Conservation (phyloP, 1,140 invertebrate species). For the Oryctes rhinoceros region DNA sequence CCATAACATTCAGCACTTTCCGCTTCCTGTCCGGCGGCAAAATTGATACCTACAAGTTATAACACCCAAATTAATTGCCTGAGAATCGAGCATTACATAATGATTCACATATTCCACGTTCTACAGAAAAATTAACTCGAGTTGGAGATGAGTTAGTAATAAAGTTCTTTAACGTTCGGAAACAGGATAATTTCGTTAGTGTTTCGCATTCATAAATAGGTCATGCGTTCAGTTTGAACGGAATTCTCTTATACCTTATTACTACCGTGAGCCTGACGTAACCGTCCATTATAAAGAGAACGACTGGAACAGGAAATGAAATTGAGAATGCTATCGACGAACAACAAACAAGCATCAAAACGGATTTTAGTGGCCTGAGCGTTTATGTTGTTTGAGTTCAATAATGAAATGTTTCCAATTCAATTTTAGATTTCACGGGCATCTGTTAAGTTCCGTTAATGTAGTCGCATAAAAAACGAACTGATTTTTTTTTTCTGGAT, state of each 20-base stretch:
- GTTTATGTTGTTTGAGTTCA: background rate
- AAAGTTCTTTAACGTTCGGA: too few relatives aligned
- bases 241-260: too few relatives aligned
- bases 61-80: background rate
- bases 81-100: background rate
- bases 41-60: background rate
- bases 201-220: too few relatives aligned
- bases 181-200: too few relatives aligned
- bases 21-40: background rate
- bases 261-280: background rate
- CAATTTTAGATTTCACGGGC: background rate
- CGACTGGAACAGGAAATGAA: background rate
- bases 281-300: background rate
- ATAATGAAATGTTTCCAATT: background rate
- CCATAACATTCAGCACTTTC: constrained; percentile 30
- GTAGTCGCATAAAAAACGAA: background rate
- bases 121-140: too few relatives aligned
- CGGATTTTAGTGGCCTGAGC: background rate
- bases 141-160: too few relatives aligned
- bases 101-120: background rate
- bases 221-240: too few relatives aligned
- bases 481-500: background rate
- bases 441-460: background rate
- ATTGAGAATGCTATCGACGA: background rate
- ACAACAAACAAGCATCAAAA: background rate